A percentile compares a stretch with the other conserved stretches of the same genome.
phyloP scores from a whole-genome alignment of 2,113 vertebrate species.

The Antechinus flavipes region DNA sequence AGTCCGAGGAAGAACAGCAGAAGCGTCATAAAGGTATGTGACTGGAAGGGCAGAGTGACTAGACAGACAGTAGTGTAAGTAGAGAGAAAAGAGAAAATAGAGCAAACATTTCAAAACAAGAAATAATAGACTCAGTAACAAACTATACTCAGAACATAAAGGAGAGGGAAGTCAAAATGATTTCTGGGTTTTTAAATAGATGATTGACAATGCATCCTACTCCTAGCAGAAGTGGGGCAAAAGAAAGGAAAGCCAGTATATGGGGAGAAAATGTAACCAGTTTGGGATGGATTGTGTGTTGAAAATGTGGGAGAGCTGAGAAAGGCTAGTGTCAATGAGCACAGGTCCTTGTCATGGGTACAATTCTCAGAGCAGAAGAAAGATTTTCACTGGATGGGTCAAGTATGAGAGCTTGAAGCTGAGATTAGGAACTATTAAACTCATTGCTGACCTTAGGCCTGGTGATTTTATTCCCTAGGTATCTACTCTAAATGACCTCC shows the following conservation, averaged over 20 bases:
- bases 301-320: neutral
- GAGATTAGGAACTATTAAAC: neutral
- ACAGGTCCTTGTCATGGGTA: neutral
- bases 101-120: conserved; percentile 21
- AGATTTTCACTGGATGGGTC: too few relatives aligned
- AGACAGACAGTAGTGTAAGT: conserved; percentile 1
- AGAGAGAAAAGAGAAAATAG: conserved; percentile 13
- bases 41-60: conserved; percentile 9
- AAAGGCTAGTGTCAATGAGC: neutral
- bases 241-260: neutral
- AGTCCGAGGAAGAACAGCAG: too few relatives aligned
- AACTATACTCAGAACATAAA: neutral
- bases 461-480: neutral
- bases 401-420: neutral
- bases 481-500: neutral
- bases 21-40: too few relatives aligned
- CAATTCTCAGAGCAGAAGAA: neutral
- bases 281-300: neutral
- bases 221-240: neutral
- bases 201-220: neutral
- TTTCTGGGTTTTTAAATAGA: neutral
- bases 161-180: conserved; percentile 4
- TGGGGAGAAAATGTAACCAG: conserved; percentile 7
- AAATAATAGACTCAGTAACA: neutral
- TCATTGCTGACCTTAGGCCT: neutral